phyloP scores from a whole-genome alignment of 2,888 invertebrate species.

The Agrochola circellaris region DNA sequence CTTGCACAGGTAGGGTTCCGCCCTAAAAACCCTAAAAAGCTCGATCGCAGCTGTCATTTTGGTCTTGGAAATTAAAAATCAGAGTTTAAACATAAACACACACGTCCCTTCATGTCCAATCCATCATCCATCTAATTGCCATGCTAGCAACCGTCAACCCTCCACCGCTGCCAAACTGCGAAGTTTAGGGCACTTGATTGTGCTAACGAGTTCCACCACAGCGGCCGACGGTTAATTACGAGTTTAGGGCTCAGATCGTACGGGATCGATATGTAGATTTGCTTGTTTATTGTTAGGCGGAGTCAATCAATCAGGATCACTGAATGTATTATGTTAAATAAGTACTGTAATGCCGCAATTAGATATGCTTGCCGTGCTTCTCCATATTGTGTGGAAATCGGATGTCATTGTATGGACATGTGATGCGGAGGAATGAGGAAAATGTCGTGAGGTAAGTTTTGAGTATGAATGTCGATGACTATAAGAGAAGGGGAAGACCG shows the following conservation, averaged over 20 bases:
- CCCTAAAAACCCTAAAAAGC: too few species aligned
- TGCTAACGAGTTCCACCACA: slow-evolving; percentile 64
- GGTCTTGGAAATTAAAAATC: too few species aligned
- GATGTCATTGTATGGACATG: too few species aligned
- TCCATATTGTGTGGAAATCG: too few species aligned
- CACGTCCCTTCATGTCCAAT: slow-evolving; percentile 20
- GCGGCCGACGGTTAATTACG: slow-evolving; percentile 48
- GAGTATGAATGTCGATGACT: too few species aligned
- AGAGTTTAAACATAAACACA: background rate
- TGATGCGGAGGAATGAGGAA: too few species aligned
- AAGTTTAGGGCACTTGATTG: slow-evolving; percentile 62
- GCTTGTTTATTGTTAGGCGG: background rate
- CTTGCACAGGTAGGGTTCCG: too few species aligned
- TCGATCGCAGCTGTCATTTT: too few species aligned
- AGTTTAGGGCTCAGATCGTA: slow-evolving; percentile 30
- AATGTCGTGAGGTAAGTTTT: too few species aligned
- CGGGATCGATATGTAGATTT: slow-evolving; percentile 8
- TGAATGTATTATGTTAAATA: background rate
- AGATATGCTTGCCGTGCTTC: too few species aligned
- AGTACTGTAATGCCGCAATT: too few species aligned
- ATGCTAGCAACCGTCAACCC: slow-evolving; percentile 15
- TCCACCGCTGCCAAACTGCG: slow-evolving; percentile 20
- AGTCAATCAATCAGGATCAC: slow-evolving; percentile 25
- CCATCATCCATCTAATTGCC: slow-evolving; percentile 48
- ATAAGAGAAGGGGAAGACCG: too few species aligned